Base-by-base conservation (phyloP, 1,140 invertebrate species). In the Whitmania pigra region DNA sequence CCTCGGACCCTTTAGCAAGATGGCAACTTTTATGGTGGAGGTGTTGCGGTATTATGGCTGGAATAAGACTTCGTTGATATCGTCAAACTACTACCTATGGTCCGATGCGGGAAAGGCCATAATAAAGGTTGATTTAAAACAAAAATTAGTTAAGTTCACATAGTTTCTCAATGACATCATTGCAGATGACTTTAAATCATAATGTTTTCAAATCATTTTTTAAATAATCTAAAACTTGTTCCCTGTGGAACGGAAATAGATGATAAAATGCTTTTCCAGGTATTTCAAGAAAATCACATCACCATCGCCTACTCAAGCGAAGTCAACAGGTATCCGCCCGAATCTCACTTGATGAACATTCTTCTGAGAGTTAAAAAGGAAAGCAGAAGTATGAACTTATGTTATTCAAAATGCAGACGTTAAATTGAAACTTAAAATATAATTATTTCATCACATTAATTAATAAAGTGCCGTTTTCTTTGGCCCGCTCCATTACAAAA, bases 1-100 rank as follows among this genome's bases (percentile, higher is more conserved):
- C 13, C 70, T 74, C 22, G 73, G 73, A 22, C 55, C 73, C 2
- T 74, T 72, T 27, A 66, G 49, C 27, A 74, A 74, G 36, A 74
- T 74, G 73, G 73, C 54, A 20, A 13, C 22, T 15, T 74, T 74
- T 63, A 22, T 74, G 57, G 49, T 72, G 11, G 70, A 72, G 70
- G 53, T 72, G 15, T 72, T 74, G 29, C n/a, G 54, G 22, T 36
- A 27, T 49, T 74, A 53, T 25, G 40, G 54, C 1, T 74, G 73
- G 73, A 43, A 53, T 18, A 53, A 66, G 9, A 22, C 49, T 11
- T 70, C 27, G 2, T 22, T 74, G 57, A 22, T 74, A 5, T 70
- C 69, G 40, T 70, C 69, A 29, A 70, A 70, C 49, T 25, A 70
- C 43, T 53, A 18, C 25, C 20, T 70, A 18, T 70, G 69, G 69